Evolutionary conservation across 2,888 invertebrate species (phyloP).

Genomic region (Drosophila parthenogenetica): DNA sequence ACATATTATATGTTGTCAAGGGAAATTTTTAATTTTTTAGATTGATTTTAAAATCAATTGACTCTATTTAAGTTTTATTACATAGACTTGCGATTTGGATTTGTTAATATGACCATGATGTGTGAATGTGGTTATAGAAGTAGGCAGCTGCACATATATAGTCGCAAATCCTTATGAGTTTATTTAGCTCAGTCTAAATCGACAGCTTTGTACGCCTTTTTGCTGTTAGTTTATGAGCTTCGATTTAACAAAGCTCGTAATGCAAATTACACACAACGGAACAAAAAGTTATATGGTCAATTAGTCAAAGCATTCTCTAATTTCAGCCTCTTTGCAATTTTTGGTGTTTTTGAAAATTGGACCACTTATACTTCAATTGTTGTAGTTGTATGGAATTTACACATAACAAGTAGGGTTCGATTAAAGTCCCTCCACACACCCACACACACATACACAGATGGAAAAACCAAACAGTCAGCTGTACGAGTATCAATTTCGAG

Average conservation of each 20-base stretch:
- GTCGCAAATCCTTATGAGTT: too few species aligned
- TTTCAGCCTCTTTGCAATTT: conserved; percentile 36
- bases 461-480: too few species aligned
- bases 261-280: conserved; percentile 53
- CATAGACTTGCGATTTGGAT: too few species aligned
- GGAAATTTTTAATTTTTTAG: too few species aligned
- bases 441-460: conserved; percentile 33
- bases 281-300: conserved; percentile 62
- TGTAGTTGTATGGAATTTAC: conserved; percentile 63
- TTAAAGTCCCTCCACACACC: conserved; percentile 29
- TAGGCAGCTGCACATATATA: too few species aligned
- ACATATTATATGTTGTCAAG: too few species aligned
- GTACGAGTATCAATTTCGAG: conserved; percentile 75
- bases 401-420: conserved; percentile 62
- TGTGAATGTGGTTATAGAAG: too few species aligned
- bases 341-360: conserved; percentile 59
- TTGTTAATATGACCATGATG: too few species aligned
- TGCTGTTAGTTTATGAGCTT: conserved; percentile 42
- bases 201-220: conserved; percentile 45
- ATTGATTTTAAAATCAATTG: too few species aligned
- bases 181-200: not conserved
- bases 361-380: conserved; percentile 56
- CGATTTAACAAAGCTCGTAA: conserved; percentile 21
- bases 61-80: too few species aligned
- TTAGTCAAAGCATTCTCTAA: conserved; percentile 59